phyloP scores from a whole-genome alignment of 2,797 vertebrate species.

The Emys orbicularis region DNA sequence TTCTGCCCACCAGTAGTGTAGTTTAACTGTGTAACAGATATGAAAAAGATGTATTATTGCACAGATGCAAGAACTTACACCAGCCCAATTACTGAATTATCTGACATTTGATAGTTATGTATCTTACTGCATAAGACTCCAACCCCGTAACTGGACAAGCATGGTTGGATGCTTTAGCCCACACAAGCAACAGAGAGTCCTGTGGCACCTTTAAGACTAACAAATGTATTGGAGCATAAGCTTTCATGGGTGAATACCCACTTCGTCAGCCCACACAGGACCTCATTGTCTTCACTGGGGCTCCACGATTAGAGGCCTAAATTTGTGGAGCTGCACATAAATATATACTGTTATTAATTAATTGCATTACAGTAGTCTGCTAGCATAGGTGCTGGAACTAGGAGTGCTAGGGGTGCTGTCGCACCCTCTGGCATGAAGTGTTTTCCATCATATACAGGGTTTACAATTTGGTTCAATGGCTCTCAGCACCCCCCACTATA shows the following conservation, averaged over 20 bases:
- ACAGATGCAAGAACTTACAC: not conserved
- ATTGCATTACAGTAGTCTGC: not conserved
- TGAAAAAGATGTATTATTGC: not conserved
- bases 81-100: not conserved
- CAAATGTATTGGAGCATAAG: no score
- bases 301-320: not conserved
- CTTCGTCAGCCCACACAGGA: not conserved
- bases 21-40: not conserved
- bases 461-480: no score
- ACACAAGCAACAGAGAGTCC: not conserved
- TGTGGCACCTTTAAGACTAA: no score
- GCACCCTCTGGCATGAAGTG: no score
- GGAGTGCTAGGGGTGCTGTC: no score
- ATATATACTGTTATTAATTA: not conserved
- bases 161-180: not conserved
- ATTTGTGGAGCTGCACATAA: not conserved
- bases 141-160: not conserved
- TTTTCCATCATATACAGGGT: no score
- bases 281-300: not conserved
- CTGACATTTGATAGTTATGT: not conserved
- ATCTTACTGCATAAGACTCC: not conserved
- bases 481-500: not conserved
- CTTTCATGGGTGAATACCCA: no score
- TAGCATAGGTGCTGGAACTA: no score
- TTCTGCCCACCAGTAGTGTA: not conserved